Evolutionary conservation across 2,888 invertebrate genomes (phyloP).

Genomic region (Calliphora vomitoria): DNA sequence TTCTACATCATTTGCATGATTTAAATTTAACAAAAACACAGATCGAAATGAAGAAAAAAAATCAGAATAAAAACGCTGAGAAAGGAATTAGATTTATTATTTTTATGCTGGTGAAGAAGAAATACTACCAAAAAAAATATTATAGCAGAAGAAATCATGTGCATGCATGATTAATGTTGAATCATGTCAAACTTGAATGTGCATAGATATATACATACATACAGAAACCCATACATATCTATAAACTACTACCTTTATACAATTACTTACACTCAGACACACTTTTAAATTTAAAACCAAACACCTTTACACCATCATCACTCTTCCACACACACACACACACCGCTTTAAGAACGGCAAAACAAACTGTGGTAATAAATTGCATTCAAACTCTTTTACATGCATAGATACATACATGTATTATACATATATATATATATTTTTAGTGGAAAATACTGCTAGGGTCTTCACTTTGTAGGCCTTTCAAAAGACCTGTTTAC

Average conservation of each 20-base stretch:
- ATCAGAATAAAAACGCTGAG: neutral
- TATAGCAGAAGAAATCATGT: neutral
- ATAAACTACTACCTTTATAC: slow-evolving; percentile 28
- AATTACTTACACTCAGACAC: neutral
- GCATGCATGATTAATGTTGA: slow-evolving; percentile 18
- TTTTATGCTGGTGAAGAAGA: neutral
- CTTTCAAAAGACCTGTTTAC: too few species aligned
- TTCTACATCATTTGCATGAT: slow-evolving; percentile 24
- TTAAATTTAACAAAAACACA: slow-evolving; percentile 11
- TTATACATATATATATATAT: too few species aligned
- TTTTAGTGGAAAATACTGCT: too few species aligned
- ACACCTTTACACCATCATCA: neutral
- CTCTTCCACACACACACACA: neutral
- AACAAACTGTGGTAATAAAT: slow-evolving; percentile 53
- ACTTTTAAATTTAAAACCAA: slow-evolving; percentile 24
- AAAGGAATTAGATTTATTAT: slow-evolving; percentile 16
- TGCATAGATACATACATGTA: slow-evolving; percentile 4
- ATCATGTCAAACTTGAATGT: slow-evolving; percentile 6
- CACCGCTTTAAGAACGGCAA: neutral
- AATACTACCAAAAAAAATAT: neutral
- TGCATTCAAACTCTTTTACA: slow-evolving; percentile 47
- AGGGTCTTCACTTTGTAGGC: too few species aligned
- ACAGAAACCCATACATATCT: neutral
- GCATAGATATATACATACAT: neutral
- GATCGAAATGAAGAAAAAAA: neutral